Evolutionary conservation across 2,113 vertebrate genomes (phyloP), one percentile per base, ranked within the genome.

Genomic region (Mesoclemmys tuberculata): DNA sequence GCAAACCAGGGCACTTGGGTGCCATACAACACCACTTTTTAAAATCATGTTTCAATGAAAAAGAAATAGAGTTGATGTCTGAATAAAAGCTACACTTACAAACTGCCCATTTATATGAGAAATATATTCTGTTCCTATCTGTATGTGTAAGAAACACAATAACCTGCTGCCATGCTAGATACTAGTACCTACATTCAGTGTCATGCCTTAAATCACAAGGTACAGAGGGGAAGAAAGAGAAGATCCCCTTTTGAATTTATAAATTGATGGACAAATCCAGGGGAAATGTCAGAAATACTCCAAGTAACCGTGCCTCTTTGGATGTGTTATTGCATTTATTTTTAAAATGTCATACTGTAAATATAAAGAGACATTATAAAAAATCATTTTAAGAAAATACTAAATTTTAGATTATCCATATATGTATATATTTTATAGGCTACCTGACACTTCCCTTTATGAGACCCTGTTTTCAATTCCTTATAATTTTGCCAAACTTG

Each of bases 11-110:
- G 35, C 61, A 29, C 78, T 24, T 8, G 22, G 16, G 35, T 56
- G 80, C 58, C 16, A 19, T 4, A 26, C 2, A 1, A 0, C 1
- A 26, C 46, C 0, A 0, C 2, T 84, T 87, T 85, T 83, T 81
- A 19, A 14, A 38, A 19, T 24, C 68, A 26, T 27, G 5, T 74
- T 74, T 41, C 68, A 38, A 46, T 77, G 26, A 46, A 77, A 27
- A 77, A 77, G 44, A 77, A 58, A 38, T 22, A 38, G 38, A 71
- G 64, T 71, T 68, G 35, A 38, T 21, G 19, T 68, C 18, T 19
- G 16, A n/a, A 22, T 71, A 71, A 71, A 22, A 22, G n/a, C 29
- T 64, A 64, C 12, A 64, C 26, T 64, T 31, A 35, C n/a, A 22
- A 71, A 38, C 19, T 71, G 16, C 19, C 64, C 19, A 22, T 71